Percentiles rank a stretch among this genome's conserved stretches.
Evolutionary conservation across 64 coral and sea anemone species (phyloP).

Genomic region (Dendronephthya gigantea): DNA sequence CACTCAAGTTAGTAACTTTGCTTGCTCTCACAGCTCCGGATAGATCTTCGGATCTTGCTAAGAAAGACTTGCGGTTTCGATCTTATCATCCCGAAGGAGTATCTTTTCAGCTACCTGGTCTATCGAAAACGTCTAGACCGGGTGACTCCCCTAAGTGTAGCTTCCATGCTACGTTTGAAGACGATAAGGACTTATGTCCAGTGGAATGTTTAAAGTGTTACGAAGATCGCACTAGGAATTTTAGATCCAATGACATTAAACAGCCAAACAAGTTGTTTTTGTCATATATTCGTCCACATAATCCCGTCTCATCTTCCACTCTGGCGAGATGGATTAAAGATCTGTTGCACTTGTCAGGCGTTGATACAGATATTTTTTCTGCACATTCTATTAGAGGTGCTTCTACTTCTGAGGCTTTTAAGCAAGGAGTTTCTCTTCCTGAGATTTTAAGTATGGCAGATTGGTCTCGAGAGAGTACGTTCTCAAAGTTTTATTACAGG

Average conservation of each 20-base stretch:
- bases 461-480: not conserved
- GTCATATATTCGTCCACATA: not conserved
- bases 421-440: not conserved
- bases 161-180: not conserved
- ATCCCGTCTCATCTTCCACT: not conserved
- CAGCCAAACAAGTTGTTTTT: not conserved
- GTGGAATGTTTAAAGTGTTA: not conserved
- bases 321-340: not conserved
- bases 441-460: not conserved
- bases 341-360: not conserved
- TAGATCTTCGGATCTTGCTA: not conserved
- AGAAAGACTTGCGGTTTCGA: not conserved
- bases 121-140: not conserved
- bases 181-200: not conserved
- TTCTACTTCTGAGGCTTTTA: not conserved
- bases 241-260: not conserved
- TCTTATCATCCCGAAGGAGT: not conserved
- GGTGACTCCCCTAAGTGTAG: not conserved
- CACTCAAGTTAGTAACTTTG: not conserved
- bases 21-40: too few species aligned
- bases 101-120: not conserved
- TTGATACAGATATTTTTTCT: not conserved
- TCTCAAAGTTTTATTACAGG: slow-evolving; percentile 5
- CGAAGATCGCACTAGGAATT: not conserved
- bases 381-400: not conserved